phyloP scores from a whole-genome alignment of 2,888 invertebrate genomes.

The Dascillus cervinus region DNA sequence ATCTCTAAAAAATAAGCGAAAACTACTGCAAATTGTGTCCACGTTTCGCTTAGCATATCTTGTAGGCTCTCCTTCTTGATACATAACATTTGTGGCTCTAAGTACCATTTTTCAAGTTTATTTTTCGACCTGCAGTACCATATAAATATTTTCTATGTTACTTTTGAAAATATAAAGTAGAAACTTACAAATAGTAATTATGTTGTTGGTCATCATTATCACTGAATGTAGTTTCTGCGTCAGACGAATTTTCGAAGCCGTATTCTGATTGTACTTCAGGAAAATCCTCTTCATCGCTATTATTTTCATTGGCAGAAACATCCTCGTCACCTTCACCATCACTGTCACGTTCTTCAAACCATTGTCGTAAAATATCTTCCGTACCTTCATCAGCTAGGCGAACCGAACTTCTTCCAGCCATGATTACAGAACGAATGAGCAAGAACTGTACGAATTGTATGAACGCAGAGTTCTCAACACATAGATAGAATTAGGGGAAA shows the following conservation, averaged over 20 bases:
- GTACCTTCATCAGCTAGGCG: neutral
- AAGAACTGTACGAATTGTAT: no score
- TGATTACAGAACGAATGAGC: no score
- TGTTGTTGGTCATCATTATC: no score
- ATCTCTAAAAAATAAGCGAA: slow-evolving; percentile 3
- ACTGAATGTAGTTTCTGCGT: neutral
- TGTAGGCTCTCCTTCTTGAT: slow-evolving; percentile 5
- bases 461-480: neutral
- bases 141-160: no score
- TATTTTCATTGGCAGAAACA: neutral
- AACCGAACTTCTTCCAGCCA: neutral
- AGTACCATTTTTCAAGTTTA: neutral
- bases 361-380: neutral
- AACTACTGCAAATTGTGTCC: slow-evolving; percentile 4
- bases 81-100: slow-evolving; percentile 3
- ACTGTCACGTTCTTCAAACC: neutral
- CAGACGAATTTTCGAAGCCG: neutral
- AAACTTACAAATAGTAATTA: no score
- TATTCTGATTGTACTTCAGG: slow-evolving; percentile 1
- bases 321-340: neutral
- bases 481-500: neutral
- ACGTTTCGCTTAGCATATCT: slow-evolving; percentile 5
- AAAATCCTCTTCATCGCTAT: slow-evolving; percentile 1
- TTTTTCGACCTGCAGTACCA: neutral
- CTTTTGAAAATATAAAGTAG: no score